Base-by-base conservation (phyloP, 2,797 vertebrate genomes). In the Gallirallus australis region DNA sequence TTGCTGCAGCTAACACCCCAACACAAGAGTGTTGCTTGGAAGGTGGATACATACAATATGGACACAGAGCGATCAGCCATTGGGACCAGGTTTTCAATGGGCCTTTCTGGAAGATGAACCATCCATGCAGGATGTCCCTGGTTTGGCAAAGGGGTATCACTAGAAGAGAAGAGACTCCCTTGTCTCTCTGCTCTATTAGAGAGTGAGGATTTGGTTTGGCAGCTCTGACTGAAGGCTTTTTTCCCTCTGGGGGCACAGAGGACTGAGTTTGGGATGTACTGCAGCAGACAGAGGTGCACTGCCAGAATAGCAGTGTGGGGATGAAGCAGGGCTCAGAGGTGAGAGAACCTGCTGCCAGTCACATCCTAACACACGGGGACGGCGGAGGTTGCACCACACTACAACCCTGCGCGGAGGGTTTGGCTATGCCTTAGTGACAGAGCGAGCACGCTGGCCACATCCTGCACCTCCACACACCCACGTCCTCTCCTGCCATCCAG, bases 341-440 rank as follows among this genome's bases (percentile, higher is more conserved):
- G 54, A 69, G 27, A 53, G 42, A 45, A 25, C 33, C 25, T 47
- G 21, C 31, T 69, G 11, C 33, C 57, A 8, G 30, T 77, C 30
- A 39, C 47, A 4, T 9, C 8, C 2, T 7, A 59, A 71, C 2
- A 1, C 0, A 1, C 25, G 40, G 15, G 35, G 12, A 20, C 23
- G 31, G 40, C 65, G 52, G 52, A 70, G 59, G 65, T 28, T 4
- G 1, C 33, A 1, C 6, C 4, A 2, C 12, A 8, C 12, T 25
- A 21, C 4, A 3, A 28, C 12, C 48, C 60, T 39, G 48, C 54
- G n/a, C 3, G 2, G 47, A 31, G n/a, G 28, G 53, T 52, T 57
- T 28, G 30, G 27, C 47, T 82, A 37, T 12, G 28, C 30, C 45
- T 9, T 1, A 1, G 25, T 78, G 78, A 23, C 33, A n/a, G 75